Base-by-base conservation (phyloP, 2,888 invertebrate species). In the Eilema sororculum region DNA sequence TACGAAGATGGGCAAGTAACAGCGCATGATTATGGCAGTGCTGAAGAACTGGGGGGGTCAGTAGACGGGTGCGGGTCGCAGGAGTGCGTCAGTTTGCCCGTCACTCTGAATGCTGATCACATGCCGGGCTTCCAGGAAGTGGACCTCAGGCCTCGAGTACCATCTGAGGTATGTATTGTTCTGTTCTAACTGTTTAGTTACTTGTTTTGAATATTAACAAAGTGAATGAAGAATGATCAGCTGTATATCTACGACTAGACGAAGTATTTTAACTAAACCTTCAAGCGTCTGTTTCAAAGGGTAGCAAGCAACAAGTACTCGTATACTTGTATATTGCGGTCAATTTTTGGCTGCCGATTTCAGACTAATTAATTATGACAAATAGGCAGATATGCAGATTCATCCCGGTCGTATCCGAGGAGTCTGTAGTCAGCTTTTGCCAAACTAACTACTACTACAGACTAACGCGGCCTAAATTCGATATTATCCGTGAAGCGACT, bases 41-140 rank as follows among this genome's bases (percentile, higher is more conserved):
- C 92, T 24, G 95, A 95, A 83, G 94, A 95, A 85, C 79, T 94
- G 87, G 91, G 86, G 71, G 87, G 87, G 72, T 91, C 93, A 86
- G 89, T 92, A 91, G 94, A 89, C 72, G 94, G 91, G 85, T 78
- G 89, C 59, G 93, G 93, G 57, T 95, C 95, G 65, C 95, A 95
- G 86, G 95, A 95, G 91, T 95, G 87, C 84, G 89, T 95, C 83
- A 95, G 95, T 79, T 87, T 95, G 80, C 95, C 95, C 68, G 95
- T 95, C 80, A 93, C 89, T 82, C 86, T 95, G 83, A 94, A 93
- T 85, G 90, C 94, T 60, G 94, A 93, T 69, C 94, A 93, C 86
- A 94, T 94, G 94, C 92, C 94, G 74, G 94, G 91, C 78, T 95
- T 93, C 87, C 94, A 94, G 89, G 95, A 95, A 79, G 93, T 95